These are phyloP conservation scores for Eupelmus urozonus DNA, from an alignment of 2,888 invertebrate genomes.

Conservation along the genomic window DNA sequence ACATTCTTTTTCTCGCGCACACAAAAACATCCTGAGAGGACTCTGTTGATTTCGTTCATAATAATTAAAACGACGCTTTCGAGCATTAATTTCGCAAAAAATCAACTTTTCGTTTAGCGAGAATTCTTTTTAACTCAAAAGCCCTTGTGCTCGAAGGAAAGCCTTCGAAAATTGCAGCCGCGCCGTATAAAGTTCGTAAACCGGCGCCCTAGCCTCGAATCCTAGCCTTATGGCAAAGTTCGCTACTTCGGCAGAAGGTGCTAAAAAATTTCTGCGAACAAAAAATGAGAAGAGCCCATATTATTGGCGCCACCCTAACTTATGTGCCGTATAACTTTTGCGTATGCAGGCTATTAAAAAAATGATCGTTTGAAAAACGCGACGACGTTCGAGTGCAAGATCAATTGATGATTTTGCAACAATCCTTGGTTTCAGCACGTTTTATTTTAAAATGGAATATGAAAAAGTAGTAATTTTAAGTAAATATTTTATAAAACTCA, in stretches of 20 bases:
- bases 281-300: too few species aligned
- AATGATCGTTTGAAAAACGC: too few species aligned
- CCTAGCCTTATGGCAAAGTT: slow-evolving; percentile 21
- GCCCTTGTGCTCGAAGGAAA: too few species aligned
- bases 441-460: too few species aligned
- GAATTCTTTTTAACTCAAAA: slow-evolving; percentile 20
- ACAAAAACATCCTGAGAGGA: too few species aligned
- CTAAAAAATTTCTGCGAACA: slow-evolving; percentile 11
- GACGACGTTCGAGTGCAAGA: too few species aligned
- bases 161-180: slow-evolving; percentile 16
- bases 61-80: neutral
- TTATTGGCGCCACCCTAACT: neutral
- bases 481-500: too few species aligned
- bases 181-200: slow-evolving; percentile 30
- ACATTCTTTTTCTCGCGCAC: too few species aligned
- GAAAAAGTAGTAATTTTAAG: too few species aligned
- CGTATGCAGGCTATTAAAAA: neutral
- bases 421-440: too few species aligned
- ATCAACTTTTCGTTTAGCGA: neutral
- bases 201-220: too few species aligned
- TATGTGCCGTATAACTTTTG: neutral
- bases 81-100: slow-evolving; percentile 3
- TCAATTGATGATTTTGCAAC: too few species aligned
- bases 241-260: neutral
- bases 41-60: neutral